Percentiles rank a stretch among this genome's conserved stretches.
Conservation (phyloP, 2,888 invertebrate genomes). For the Plagodis dolabraria region DNA sequence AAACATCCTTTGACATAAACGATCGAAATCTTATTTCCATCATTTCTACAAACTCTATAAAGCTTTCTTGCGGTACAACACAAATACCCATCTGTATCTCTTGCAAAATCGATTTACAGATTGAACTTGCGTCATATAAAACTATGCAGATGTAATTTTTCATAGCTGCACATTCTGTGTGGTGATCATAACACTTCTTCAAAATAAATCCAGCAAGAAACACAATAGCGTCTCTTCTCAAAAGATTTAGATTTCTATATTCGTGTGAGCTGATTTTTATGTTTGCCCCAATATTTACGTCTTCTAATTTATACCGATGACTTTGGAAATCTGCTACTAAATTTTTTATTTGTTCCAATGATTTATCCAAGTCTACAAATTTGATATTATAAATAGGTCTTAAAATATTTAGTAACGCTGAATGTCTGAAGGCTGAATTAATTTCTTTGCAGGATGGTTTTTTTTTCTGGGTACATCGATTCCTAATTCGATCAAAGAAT, state of each 20-base stretch:
- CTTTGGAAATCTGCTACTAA: constrained; percentile 6
- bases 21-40: constrained; percentile 33
- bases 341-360: constrained; percentile 13
- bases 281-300: not conserved
- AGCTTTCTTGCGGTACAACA: constrained; percentile 20
- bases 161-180: constrained; percentile 16
- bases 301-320: not conserved
- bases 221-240: constrained; percentile 21
- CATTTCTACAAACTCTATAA: constrained; percentile 32
- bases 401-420: constrained; percentile 20
- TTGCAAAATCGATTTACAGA: constrained; percentile 27
- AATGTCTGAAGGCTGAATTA: constrained; percentile 24
- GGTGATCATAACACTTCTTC: constrained; percentile 25
- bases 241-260: constrained; percentile 21
- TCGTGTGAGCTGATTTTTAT: constrained; percentile 11
- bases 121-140: constrained; percentile 13
- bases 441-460: constrained; percentile 26
- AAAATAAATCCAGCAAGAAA: constrained; percentile 30
- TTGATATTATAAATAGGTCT: constrained; percentile 8
- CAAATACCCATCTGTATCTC: constrained; percentile 24
- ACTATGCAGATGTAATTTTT: constrained; percentile 9
- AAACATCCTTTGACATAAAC: constrained; percentile 22
- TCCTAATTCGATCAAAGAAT: constrained; percentile 24
- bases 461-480: constrained; percentile 13
- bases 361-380: constrained; percentile 7